Evolutionary conservation across 2,888 invertebrate genomes (phyloP), one percentile per base, ranked within the genome.

Genomic region (Monochamus alternatus): DNA sequence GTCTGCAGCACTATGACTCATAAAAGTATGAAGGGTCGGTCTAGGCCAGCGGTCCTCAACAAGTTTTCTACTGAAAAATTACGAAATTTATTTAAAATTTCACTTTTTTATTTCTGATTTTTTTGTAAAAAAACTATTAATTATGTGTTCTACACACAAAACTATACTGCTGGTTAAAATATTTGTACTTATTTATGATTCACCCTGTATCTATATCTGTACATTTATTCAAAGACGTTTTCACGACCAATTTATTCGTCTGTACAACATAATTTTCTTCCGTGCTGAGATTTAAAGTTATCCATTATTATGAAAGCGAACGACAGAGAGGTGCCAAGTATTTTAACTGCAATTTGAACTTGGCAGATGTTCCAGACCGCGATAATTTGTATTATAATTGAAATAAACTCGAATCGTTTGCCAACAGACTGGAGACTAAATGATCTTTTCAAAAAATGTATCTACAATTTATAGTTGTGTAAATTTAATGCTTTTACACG

Each of bases 351-450:
- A 64, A 64, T 64, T 47, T 47, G 64, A 64, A 64, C 47, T 64
- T 47, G 38, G 64, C 64, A 64, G 12, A 64, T 30, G 64, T 64
- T 64, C 22, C 64, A 22, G 47, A 64, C 22, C 14, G n/a, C 60
- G 64, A 47, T 30, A 14, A 64, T 64, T 64, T 64, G 64, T 47
- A 30, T 3, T 14, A 64, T 47, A 64, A 64, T 64, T 64, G 64
- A 30, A 47, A 30, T 47, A 62, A 64, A 64, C 44, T 64, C 44
- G 14, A 63, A 63, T 43, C 43, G 38, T 63, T 12, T 64, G 47
- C 47, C 64, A 47, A 22, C 44, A 55, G 14, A 5, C 55, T 1
- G 14, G 14, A 22, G n/a, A 55, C 14, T 55, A 55, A 55, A 10
- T 51, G n/a, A 55, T 55, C 10, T 5, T 55, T 55, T 55, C n/a